These are phyloP conservation scores for Lissonota sp. DNA, from an alignment of 2,888 invertebrate species.

Conservation along the genomic window DNA sequence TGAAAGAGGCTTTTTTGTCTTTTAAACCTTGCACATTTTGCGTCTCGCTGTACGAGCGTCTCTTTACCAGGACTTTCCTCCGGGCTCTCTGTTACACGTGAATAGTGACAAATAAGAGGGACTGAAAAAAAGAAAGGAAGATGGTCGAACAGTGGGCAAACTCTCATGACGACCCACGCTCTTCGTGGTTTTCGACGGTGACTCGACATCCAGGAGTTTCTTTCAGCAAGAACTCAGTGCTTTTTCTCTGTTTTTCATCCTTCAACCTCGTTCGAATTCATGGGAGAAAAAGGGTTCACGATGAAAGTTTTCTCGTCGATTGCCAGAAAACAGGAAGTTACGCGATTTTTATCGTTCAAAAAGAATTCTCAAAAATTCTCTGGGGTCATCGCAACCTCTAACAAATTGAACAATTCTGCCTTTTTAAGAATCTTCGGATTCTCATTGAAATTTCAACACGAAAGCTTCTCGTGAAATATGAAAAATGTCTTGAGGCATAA, in stretches of 20 bases:
- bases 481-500: conserved; percentile 41
- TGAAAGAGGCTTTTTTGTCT: conserved; percentile 72
- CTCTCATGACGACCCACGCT: conserved; percentile 77
- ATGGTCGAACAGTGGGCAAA: conserved; percentile 63
- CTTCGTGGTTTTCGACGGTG: conserved; percentile 64
- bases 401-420: too few species aligned
- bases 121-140: conserved; percentile 26
- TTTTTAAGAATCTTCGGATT: too few species aligned
- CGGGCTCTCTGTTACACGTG: conserved; percentile 12
- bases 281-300: conserved; percentile 7
- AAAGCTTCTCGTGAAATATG: background rate
- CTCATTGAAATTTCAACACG: too few species aligned
- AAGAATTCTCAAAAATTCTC: too few species aligned
- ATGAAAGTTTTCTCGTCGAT: background rate
- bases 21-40: conserved; percentile 81
- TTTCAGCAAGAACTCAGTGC: conserved; percentile 78
- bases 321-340: too few species aligned
- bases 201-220: conserved; percentile 74
- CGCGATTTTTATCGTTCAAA: too few species aligned
- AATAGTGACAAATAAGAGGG: conserved; percentile 38
- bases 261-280: conserved; percentile 34
- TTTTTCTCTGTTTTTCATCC: conserved; percentile 61
- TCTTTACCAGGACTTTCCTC: conserved; percentile 51
- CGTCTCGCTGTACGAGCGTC: conserved; percentile 69
- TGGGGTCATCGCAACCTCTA: too few species aligned